These are phyloP conservation scores for Halictus rubicundus DNA, from an alignment of 1,140 invertebrate genomes.

Conservation along the genomic window DNA sequence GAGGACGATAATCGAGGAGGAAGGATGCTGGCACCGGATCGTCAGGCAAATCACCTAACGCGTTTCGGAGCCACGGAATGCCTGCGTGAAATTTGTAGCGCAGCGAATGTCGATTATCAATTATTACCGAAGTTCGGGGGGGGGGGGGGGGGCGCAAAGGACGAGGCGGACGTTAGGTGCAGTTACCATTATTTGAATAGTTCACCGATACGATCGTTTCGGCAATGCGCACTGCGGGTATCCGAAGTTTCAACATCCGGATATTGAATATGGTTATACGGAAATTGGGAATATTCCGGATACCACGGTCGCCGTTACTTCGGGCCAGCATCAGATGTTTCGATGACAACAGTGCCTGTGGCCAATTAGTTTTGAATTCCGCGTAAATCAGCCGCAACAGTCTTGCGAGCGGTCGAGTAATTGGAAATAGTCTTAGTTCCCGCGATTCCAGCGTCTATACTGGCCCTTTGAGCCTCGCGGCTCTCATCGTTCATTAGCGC, in stretches of 20 bases:
- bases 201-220: slow-evolving; percentile 53
- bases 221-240: slow-evolving; percentile 48
- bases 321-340: slow-evolving; percentile 31
- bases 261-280: slow-evolving; percentile 48
- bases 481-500: background rate
- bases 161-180: slow-evolving; percentile 39
- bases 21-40: background rate
- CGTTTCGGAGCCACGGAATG: background rate
- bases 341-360: slow-evolving; percentile 34
- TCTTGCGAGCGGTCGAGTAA: slow-evolving; percentile 13
- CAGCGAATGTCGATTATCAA: slow-evolving; percentile 51
- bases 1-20: background rate
- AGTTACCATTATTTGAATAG: slow-evolving; percentile 56
- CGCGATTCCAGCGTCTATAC: background rate
- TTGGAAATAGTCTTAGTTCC: slow-evolving; percentile 7
- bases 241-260: slow-evolving; percentile 53
- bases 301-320: slow-evolving; percentile 46
- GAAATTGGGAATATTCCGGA: slow-evolving; percentile 55
- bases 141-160: background rate
- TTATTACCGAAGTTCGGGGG: slow-evolving; percentile 47
- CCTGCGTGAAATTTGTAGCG: slow-evolving; percentile 29
- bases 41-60: slow-evolving; percentile 18
- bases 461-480: background rate
- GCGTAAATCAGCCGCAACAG: slow-evolving; percentile 28
- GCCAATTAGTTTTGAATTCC: slow-evolving; percentile 49